These are phyloP conservation scores for Halyomorpha halys DNA, from an alignment of 1,140 invertebrate genomes.

Conservation along the genomic window DNA sequence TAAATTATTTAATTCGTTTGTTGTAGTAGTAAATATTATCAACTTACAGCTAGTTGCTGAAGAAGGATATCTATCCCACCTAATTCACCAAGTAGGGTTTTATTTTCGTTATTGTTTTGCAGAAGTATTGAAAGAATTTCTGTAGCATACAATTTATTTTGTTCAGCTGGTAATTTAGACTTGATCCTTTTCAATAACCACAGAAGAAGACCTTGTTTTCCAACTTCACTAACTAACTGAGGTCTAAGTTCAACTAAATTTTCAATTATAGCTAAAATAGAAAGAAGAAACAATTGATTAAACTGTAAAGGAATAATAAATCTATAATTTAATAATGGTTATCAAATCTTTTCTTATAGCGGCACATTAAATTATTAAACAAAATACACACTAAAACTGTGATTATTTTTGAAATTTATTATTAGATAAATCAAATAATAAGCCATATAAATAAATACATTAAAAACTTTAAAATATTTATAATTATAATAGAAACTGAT, in stretches of 20 bases:
- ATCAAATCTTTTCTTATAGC: no score
- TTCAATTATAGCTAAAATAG: slow-evolving; percentile 64
- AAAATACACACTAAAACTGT: no score
- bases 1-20: no score
- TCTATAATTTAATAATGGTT: no score
- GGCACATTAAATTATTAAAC: no score
- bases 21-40: no score
- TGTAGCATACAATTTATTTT: slow-evolving; percentile 90
- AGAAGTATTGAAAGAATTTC: slow-evolving; percentile 93
- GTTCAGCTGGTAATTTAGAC: slow-evolving; percentile 81
- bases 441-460: no score
- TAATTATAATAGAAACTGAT: no score
- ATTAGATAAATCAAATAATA: no score
- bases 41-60: slow-evolving; percentile 81
- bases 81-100: slow-evolving; percentile 72
- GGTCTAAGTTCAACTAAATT: slow-evolving; percentile 85
- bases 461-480: no score
- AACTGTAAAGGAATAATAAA: no score
- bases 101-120: slow-evolving; percentile 78
- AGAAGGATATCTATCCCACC: slow-evolving; percentile 95
- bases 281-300: slow-evolving; percentile 13
- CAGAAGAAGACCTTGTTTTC: slow-evolving; percentile 77
- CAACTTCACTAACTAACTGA: slow-evolving; percentile 71
- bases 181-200: slow-evolving; percentile 88
- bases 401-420: no score